phyloP scores from a whole-genome alignment of 2,888 invertebrate species.

The Cenopis cana region DNA sequence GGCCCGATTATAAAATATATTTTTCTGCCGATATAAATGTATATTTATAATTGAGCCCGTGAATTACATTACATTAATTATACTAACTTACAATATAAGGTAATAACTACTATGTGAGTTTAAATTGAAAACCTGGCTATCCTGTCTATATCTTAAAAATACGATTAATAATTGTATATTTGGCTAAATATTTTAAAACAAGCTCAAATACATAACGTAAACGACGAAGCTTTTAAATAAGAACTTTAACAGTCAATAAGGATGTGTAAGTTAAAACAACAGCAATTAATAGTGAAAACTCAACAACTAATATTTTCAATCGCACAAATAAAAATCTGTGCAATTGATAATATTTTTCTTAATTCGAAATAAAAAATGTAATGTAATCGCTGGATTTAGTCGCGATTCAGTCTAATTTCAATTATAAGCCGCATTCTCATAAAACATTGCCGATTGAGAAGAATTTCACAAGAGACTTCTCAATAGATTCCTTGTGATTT shows the following conservation, averaged over 20 bases:
- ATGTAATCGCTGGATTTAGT: constrained; percentile 73
- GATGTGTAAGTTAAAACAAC: constrained; percentile 81
- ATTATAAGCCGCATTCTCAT: constrained; percentile 32
- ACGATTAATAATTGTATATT: constrained; percentile 81
- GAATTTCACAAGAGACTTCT: background rate
- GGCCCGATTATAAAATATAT: constrained; percentile 65
- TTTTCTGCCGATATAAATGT: constrained; percentile 35
- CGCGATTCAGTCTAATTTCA: constrained; percentile 50
- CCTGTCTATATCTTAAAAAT: constrained; percentile 80
- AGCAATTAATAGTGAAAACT: constrained; percentile 81
- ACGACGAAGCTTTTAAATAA: constrained; percentile 71
- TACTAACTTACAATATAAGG: constrained; percentile 75
- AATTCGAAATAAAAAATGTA: constrained; percentile 79
- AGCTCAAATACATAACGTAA: constrained; percentile 69
- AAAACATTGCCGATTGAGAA: constrained; percentile 14
- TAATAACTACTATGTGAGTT: constrained; percentile 74
- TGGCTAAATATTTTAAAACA: constrained; percentile 77
- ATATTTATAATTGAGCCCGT: constrained; percentile 59
- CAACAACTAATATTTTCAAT: constrained; percentile 63
- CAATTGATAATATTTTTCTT: constrained; percentile 53
- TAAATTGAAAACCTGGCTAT: constrained; percentile 85
- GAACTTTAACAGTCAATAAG: constrained; percentile 78
- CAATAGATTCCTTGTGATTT: constrained; percentile 5
- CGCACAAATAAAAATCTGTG: constrained; percentile 43
- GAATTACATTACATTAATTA: constrained; percentile 83